Conservation (phyloP, 1,140 invertebrate genomes). For the Homalodisca vitripennis region DNA sequence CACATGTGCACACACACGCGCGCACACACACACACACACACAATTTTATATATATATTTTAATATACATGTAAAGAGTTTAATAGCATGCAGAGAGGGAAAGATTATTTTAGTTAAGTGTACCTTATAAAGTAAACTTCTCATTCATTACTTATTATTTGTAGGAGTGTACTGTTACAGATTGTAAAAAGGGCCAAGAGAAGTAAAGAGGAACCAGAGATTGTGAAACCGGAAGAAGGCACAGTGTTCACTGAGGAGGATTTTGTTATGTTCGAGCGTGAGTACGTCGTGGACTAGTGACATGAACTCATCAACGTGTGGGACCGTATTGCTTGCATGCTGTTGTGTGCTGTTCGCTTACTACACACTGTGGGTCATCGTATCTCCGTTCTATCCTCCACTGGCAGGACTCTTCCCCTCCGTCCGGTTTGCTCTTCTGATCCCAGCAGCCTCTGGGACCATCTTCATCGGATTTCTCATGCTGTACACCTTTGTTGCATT, state of each 20-base stretch:
- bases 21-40: neutral
- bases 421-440: conserved; percentile 58
- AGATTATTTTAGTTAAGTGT: neutral
- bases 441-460: conserved; percentile 59
- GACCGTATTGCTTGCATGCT: conserved; percentile 56
- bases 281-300: conserved; percentile 45
- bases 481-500: conserved; percentile 55
- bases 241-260: conserved; percentile 56
- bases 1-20: neutral
- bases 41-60: neutral
- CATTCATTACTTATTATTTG: neutral
- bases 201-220: conserved; percentile 36
- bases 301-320: conserved; percentile 47
- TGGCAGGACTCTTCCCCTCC: conserved; percentile 53
- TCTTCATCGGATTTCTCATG: conserved; percentile 63
- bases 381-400: conserved; percentile 55
- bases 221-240: conserved; percentile 43
- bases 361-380: conserved; percentile 67
- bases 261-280: conserved; percentile 53
- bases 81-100: neutral
- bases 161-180: conserved; percentile 8
- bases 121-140: neutral
- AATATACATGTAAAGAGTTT: neutral
- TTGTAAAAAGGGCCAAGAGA: conserved; percentile 28
- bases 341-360: conserved; percentile 56